Conservation (phyloP, 1,140 invertebrate genomes). For the Trichogramma pretiosum region DNA sequence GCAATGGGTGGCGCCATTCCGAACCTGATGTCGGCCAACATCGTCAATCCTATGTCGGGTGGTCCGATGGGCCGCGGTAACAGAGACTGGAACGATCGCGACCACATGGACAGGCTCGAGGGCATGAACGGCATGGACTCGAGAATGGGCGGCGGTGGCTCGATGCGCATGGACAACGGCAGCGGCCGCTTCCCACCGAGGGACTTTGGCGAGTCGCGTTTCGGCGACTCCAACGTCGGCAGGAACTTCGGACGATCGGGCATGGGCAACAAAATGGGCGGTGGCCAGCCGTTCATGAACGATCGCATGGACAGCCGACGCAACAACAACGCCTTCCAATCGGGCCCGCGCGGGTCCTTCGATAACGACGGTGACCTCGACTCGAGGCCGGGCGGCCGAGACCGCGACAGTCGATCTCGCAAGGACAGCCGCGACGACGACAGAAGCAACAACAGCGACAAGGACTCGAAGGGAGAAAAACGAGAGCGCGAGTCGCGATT, state of each 20-base stretch:
- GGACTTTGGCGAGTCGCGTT: conserved; percentile 27
- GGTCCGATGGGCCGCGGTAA: background rate
- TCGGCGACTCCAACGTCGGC: conserved; percentile 22
- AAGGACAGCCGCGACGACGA: background rate
- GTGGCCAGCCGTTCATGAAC: conserved; percentile 11
- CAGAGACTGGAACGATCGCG: background rate
- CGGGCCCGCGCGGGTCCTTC: conserved; percentile 16
- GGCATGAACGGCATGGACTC: no score
- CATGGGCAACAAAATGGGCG: conserved; percentile 16
- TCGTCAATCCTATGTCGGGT: background rate
- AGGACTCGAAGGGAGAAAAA: conserved; percentile 10
- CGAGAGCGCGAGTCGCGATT: conserved; percentile 20
- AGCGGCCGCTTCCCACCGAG: conserved; percentile 24
- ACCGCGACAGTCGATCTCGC: background rate
- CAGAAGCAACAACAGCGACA: conserved; percentile 7
- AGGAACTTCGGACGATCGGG: conserved; percentile 21
- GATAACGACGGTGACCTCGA: conserved; percentile 20
- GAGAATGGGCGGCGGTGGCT: no score
- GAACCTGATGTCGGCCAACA: conserved; percentile 13
- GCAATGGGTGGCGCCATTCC: conserved; percentile 22
- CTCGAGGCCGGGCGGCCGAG: conserved; percentile 19
- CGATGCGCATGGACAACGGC: conserved; percentile 5
- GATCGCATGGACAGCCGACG: conserved; percentile 52
- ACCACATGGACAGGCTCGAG: no score
- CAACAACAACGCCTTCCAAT: conserved; percentile 54